Evolutionary conservation across 2,888 invertebrate genomes (phyloP), one percentile per base, ranked within the genome.

Genomic region (Chelonus formosanus): DNA sequence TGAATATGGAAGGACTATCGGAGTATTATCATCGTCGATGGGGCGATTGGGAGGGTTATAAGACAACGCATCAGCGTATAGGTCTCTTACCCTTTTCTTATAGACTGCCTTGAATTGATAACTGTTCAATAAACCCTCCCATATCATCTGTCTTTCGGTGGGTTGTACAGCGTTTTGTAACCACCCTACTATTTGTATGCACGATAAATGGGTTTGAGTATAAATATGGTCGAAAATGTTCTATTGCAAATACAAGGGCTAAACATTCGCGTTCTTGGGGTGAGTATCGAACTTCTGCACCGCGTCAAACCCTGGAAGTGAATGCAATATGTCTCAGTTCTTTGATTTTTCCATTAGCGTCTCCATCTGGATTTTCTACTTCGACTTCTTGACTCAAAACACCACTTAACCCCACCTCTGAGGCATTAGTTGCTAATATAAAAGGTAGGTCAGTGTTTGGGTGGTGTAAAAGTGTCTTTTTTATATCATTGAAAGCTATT

Each of bases 221-320:
- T 40, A 56, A 40, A 6, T 43, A 56, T 1, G 40, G 56, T 43
- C 3, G 43, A 20, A 56, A 56, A 0, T 44, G 56, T 5, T 56
- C 10, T 3, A 56, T 6, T 1, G 56, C 56, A 7, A 40, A 56
- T 5, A 40, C 43, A 0, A 43, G 10, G 2, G 44, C 56, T 2
- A 57, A 7, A 8, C 56, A 57, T 7, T 57, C 32, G 0, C 56
- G 43, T 31, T 57, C 56, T 40, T 57, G 10, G 20, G 20, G 20
- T 20, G 20, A 20, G 2, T 20, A 20, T 20, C 20, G 20, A n/a
- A n/a, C n/a, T n/a, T n/a, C n/a, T n/a, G n/a, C n/a, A n/a, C n/a
- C n/a, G n/a, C n/a, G n/a, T n/a, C n/a, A n/a, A n/a, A n/a, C n/a
- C 10, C 56, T 36, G 0, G 56, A 56, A 3, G 10, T 31, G 5